Conservation (phyloP, 2,888 invertebrate genomes). For the Sussaba pulchella region DNA sequence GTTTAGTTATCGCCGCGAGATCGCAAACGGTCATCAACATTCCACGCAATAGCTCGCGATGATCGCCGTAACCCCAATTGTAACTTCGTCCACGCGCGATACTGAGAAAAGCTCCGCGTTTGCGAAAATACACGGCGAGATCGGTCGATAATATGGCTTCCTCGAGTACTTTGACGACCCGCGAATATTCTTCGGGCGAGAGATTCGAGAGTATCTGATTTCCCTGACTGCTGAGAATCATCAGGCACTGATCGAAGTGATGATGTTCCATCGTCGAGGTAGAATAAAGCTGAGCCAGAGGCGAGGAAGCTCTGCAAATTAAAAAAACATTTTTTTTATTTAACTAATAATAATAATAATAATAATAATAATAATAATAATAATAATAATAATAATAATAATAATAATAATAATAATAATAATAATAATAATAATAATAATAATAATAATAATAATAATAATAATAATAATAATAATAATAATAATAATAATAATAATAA, state of each 20-base stretch:
- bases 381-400: too few relatives aligned
- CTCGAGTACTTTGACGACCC: conserved; percentile 95
- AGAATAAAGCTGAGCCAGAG: conserved; percentile 95
- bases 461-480: too few relatives aligned
- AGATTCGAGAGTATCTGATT: conserved; percentile 96
- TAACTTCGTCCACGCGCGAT: conserved; percentile 87
- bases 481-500: too few relatives aligned
- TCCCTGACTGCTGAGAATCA: conserved; percentile 98
- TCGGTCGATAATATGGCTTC: conserved; percentile 98
- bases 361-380: background rate
- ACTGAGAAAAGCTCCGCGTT: conserved; percentile 93
- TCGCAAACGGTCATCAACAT: conserved; percentile 99
- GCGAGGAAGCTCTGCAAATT: conserved; percentile 92
- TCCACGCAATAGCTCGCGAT: conserved; percentile 92
- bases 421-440: too few relatives aligned
- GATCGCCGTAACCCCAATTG: conserved; percentile 90
- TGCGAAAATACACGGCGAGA: conserved; percentile 97
- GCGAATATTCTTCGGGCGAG: conserved; percentile 95
- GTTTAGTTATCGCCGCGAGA: conserved; percentile 97
- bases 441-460: too few relatives aligned
- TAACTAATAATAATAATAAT: background rate
- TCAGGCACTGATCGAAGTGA: conserved; percentile 98
- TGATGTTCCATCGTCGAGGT: conserved; percentile 99
- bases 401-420: too few relatives aligned
- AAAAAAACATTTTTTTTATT: conserved; percentile 29